These are phyloP conservation scores for Lepeophtheirus nordmannii DNA, from an alignment of 2,888 invertebrate genomes.

Conservation along the genomic window DNA sequence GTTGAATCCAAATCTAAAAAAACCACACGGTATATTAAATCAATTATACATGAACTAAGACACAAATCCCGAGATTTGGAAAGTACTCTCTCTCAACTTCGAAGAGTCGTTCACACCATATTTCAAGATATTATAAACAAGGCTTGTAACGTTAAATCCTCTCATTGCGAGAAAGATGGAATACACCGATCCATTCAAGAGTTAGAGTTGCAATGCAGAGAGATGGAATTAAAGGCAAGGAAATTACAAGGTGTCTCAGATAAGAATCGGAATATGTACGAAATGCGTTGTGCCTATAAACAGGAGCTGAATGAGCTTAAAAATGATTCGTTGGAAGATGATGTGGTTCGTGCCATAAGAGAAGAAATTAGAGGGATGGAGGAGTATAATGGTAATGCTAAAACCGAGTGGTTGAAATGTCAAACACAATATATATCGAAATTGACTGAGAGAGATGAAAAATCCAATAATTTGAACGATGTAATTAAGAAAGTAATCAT, in stretches of 20 bases:
- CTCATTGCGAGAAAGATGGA: not conserved
- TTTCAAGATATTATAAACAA: slow-evolving; percentile 3
- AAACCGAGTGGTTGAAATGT: not conserved
- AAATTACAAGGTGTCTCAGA: not conserved
- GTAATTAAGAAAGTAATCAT: not conserved
- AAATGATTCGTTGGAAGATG: not conserved
- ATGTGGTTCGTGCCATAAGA: not conserved
- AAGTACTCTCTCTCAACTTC: not conserved
- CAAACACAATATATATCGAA: not conserved
- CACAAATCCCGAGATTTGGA: not conserved
- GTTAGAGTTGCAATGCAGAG: not conserved
- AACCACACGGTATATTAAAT: not conserved
- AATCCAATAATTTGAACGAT: not conserved
- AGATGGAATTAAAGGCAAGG: not conserved
- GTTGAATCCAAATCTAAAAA: not conserved
- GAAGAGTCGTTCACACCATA: not conserved
- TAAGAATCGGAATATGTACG: not conserved
- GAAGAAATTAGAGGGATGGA: not conserved
- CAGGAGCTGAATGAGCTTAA: not conserved
- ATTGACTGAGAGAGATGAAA: not conserved
- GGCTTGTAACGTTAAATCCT: not conserved
- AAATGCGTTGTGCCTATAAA: not conserved
- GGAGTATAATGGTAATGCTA: not conserved
- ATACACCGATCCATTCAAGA: not conserved
- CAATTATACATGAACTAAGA: not conserved